These are phyloP conservation scores for Argya squamiceps DNA, from an alignment of 2,797 vertebrate species.

Conservation along the genomic window DNA sequence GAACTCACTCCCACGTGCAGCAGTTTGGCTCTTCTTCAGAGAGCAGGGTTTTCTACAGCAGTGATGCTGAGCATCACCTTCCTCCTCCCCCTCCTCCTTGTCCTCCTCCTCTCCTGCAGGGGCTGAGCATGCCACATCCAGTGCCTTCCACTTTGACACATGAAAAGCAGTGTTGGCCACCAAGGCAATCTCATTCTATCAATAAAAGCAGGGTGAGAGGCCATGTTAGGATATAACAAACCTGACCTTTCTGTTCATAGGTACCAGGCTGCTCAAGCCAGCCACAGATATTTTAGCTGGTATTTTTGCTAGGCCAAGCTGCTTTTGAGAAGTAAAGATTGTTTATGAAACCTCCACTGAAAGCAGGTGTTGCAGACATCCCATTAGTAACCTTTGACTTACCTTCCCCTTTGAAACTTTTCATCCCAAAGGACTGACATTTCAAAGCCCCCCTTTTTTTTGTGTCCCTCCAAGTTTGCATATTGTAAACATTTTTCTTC, in stretches of 20 bases:
- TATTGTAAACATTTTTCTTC: conserved; percentile 66
- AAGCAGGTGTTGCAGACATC: conserved; percentile 57
- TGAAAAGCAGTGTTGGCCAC: not conserved
- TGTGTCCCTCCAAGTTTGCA: conserved; percentile 55
- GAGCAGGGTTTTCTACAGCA: not conserved
- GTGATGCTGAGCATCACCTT: not conserved
- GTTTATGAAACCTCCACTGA: conserved; percentile 61
- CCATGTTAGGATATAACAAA: conserved; percentile 14
- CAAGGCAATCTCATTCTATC: conserved; percentile 1
- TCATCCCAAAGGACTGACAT: conserved; percentile 48
- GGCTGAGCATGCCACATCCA: accelerated
- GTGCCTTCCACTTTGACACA: not conserved
- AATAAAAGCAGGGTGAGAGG: conserved; percentile 30
- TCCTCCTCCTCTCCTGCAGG: not conserved
- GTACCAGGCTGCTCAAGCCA: conserved; percentile 36
- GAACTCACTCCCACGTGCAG: not conserved
- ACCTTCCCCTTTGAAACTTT: conserved; percentile 59
- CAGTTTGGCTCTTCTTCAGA: not conserved
- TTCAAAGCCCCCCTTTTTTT: conserved; percentile 31
- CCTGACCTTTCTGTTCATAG: conserved; percentile 20
- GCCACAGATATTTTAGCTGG: not conserved
- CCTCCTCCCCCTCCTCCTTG: not conserved
- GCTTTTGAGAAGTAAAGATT: conserved; percentile 38
- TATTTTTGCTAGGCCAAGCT: conserved; percentile 11
- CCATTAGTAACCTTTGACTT: conserved; percentile 68